A percentile compares a stretch with the other conserved stretches of the same genome.
phyloP scores from a whole-genome alignment of 2,113 vertebrate species.

The Antechinus stuartii region DNA sequence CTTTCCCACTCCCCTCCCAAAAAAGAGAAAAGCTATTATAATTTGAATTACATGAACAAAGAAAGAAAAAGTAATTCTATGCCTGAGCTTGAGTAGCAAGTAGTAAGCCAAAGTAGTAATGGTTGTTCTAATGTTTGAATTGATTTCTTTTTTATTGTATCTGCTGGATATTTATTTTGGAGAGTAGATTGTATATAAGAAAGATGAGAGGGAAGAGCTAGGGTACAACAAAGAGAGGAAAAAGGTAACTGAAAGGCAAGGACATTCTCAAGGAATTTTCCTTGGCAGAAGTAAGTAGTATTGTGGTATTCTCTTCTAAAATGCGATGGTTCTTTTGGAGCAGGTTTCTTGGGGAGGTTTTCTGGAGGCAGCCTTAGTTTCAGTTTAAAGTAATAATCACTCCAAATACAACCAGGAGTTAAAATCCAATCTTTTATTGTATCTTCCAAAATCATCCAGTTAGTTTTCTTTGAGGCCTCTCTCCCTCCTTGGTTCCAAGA shows the following conservation, averaged over 20 bases:
- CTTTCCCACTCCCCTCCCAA: too few relatives aligned
- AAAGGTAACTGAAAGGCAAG: not conserved
- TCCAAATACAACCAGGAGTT: too few relatives aligned
- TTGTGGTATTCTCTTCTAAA: too few relatives aligned
- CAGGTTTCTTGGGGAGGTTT: too few relatives aligned
- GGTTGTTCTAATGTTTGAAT: not conserved
- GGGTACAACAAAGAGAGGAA: not conserved
- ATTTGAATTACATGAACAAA: not conserved
- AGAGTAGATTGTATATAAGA: not conserved
- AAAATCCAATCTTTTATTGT: too few relatives aligned
- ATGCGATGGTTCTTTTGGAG: too few relatives aligned
- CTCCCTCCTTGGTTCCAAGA: too few relatives aligned
- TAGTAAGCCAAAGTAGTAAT: not conserved
- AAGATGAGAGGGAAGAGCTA: not conserved
- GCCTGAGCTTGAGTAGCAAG: not conserved
- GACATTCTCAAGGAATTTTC: not conserved
- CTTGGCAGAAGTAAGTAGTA: not conserved
- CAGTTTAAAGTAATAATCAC: too few relatives aligned
- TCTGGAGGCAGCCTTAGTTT: too few relatives aligned
- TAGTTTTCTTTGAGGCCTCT: too few relatives aligned
- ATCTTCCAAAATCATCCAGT: too few relatives aligned
- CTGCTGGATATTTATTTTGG: not conserved
- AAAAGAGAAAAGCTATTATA: not conserved
- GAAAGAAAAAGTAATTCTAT: not conserved
- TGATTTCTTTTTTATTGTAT: not conserved